Evolutionary conservation across 35 echinoderm and acorn worm species (phyloP).

Genomic region (Lytechinus variegatus): DNA sequence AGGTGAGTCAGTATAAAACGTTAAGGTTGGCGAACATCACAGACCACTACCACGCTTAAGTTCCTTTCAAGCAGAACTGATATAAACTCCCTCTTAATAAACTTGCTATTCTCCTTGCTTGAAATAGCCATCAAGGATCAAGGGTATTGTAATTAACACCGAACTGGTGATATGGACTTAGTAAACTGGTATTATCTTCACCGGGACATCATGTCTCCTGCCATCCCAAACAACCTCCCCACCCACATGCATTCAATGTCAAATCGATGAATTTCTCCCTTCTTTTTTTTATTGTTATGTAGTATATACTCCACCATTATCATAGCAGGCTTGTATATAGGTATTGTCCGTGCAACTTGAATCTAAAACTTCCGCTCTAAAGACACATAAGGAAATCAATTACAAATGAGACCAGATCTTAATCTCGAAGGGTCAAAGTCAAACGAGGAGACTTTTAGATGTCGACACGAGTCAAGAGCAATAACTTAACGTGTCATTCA

Average conservation of each 20-base stretch:
- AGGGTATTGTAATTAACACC: conserved; percentile 27
- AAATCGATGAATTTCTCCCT: not conserved
- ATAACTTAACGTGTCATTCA: not conserved
- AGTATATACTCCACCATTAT: not conserved
- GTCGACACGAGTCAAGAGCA: not conserved
- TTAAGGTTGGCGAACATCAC: not conserved
- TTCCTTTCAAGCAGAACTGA: not conserved
- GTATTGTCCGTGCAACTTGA: not conserved
- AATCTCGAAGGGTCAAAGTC: not conserved
- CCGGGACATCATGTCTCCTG: conserved; percentile 6
- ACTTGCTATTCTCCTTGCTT: not conserved
- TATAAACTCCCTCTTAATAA: not conserved
- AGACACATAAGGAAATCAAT: not conserved
- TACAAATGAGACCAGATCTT: not conserved
- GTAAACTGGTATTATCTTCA: not conserved
- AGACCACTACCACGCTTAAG: not conserved
- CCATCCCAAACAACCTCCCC: not conserved
- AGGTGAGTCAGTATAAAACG: not conserved
- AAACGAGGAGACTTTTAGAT: not conserved
- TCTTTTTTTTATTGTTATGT: not conserved
- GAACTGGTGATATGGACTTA: not conserved
- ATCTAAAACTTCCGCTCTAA: conserved; percentile 3
- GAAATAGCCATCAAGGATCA: conserved; percentile 17
- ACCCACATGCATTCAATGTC: not conserved
- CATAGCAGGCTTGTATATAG: not conserved